Base-by-base conservation (phyloP, 2,797 vertebrate genomes). In the Austrolebias charrua region DNA sequence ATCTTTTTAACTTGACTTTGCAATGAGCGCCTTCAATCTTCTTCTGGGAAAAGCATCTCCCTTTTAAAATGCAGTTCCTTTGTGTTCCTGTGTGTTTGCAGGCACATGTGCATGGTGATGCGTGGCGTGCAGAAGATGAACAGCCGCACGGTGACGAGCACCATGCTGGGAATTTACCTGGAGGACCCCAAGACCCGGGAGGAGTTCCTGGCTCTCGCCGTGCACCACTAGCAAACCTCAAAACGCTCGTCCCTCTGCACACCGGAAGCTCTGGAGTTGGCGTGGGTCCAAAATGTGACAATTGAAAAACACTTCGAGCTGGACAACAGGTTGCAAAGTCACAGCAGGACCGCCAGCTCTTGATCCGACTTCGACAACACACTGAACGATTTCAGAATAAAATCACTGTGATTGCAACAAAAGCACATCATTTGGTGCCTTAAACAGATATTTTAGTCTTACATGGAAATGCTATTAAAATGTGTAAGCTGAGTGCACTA, bases 61-160 rank as follows among this genome's bases (percentile, higher is more conserved):
- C 45, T 50, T 64, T 60, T 24, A 24, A 31, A 52, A 54, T 20
- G 31, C 20, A 24, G 14, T 12, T 19, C n/a, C 31, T 11, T 35
- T 35, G 3, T 72, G 46, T 76, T 14, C 60, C 49, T 76, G 20
- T 65, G 19, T 60, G 7, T 73, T 64, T 75, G 15, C 83, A 93
- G 92, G 73, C 94, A 94, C 85, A 94, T 93, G 94, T 94, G 89
- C 9, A 91, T 92, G 92, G 86, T 93, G 44, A 92, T 95, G 92
- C 89, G 94, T 4, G 92, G 92, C 0, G 92, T 90, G 66, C 93
- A 95, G 90, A 95, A 95, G 91, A 94, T 92, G 72, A 95, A 93
- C 80, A 95, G 92, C 79, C 86, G 80, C 65, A 93, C 91, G 0
- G 80, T 92, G 67, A 95, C 87, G n/a, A 94, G 92, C 55, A 28